Evolutionary conservation across 2,797 vertebrate species (phyloP).

Genomic region (Tapirus indicus): DNA sequence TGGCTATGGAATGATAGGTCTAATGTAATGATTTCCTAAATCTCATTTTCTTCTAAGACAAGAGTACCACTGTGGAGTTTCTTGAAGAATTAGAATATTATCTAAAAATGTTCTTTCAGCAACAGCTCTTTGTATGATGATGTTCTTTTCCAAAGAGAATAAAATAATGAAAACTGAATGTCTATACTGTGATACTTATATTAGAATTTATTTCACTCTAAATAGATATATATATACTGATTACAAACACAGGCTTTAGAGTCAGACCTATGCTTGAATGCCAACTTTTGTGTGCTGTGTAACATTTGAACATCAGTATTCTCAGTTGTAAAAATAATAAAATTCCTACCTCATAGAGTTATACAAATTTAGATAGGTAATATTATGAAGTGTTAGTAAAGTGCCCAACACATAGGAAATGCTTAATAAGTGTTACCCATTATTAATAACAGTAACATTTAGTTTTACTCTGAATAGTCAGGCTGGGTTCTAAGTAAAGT

Average conservation of each 20-base stretch:
- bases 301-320: not conserved
- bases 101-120: not conserved
- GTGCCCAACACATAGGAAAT: not conserved
- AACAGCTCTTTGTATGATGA: not conserved
- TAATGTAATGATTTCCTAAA: conserved; percentile 37
- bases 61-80: not conserved
- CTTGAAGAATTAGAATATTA: conserved; percentile 17
- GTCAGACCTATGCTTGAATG: not conserved
- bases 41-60: conserved; percentile 3
- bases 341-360: not conserved
- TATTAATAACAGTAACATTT: not conserved
- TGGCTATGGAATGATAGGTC: not conserved
- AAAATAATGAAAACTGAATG: not conserved
- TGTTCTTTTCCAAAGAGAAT: not conserved
- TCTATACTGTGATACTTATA: not conserved
- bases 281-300: not conserved
- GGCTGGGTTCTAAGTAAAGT: not conserved
- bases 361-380: not conserved
- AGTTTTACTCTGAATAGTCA: not conserved
- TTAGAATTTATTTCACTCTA: not conserved
- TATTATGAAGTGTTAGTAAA: not conserved
- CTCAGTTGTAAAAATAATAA: not conserved
- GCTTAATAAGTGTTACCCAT: not conserved
- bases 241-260: not conserved
- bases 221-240: not conserved